Percentiles rank a stretch among this genome's conserved stretches.
phyloP scores from a whole-genome alignment of 2,888 invertebrate genomes.

The Rhagium mordax region DNA sequence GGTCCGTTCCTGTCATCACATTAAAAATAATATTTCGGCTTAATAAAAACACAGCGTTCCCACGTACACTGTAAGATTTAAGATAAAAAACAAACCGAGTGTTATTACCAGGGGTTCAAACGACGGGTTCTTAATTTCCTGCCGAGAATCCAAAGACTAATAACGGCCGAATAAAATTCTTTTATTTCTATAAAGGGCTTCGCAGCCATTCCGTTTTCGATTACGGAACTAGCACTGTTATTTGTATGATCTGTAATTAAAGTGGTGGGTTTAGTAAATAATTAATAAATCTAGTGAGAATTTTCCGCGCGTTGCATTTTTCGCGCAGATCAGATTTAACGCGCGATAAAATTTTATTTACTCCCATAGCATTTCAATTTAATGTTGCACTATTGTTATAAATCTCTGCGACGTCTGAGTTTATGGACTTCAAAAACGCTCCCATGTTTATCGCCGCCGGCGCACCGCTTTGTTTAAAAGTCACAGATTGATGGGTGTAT shows the following conservation, averaged over 20 bases:
- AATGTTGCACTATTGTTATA: constrained; percentile 18
- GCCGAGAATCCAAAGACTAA: neutral
- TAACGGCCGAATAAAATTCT: neutral
- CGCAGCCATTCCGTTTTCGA: neutral
- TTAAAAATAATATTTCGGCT: constrained; percentile 8
- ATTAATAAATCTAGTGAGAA: constrained; percentile 18
- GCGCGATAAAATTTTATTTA: constrained; percentile 37
- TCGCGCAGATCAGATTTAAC: constrained; percentile 22
- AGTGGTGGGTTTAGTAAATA: neutral
- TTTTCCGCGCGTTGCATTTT: constrained; percentile 6
- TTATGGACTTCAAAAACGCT: constrained; percentile 28
- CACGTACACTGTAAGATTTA: neutral
- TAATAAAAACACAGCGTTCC: neutral
- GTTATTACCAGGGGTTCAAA: neutral
- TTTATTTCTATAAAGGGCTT: neutral
- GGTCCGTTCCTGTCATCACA: neutral
- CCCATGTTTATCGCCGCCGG: constrained; percentile 19
- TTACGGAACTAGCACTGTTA: neutral
- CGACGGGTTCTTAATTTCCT: constrained; percentile 13
- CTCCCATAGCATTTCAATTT: constrained; percentile 25
- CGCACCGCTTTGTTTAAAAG: neutral
- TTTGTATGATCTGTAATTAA: neutral
- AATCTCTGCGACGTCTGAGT: constrained; percentile 16
- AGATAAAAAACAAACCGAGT: neutral
- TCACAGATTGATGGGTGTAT: neutral